Base-by-base conservation (phyloP, 2,113 vertebrate species). In the Marmota flaviventris region DNA sequence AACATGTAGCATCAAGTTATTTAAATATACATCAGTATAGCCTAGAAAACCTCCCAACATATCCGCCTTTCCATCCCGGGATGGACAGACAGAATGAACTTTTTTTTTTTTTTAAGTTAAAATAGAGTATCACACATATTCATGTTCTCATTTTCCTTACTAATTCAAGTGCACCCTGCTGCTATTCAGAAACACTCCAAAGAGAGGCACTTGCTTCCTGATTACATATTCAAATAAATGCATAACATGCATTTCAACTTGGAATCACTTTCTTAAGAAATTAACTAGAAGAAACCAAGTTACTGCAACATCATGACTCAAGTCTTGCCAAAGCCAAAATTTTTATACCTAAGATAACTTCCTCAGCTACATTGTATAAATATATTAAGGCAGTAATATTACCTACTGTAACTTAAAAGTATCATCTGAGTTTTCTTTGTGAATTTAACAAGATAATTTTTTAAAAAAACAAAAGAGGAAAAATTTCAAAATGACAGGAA, bases 151-250 rank as follows among this genome's bases (percentile, higher is more conserved):
- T 97, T 96, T 97, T 97, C 93, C 92, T 97, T 97, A 97, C 96
- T 97, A 97, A 98, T 97, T 98, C 97, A 98, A 98, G 96, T 95
- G 78, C 91, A 48, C 96, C 95, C 97, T 96, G 96, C 87, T 98
- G 98, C 96, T 98, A 97, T 96, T 96, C 97, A 98, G 85, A 97
- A 97, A 91, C 94, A 98, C 95, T 98, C 94, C 87, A 97, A 98
- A 97, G 94, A 97, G 90, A 97, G 87, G 78, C 89, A 96, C 96
- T 98, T 98, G 96, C 96, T 96, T 97, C 95, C 97, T 96, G 96
- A 98, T 98, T 97, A 97, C 92, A 93, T 88, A 98, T 98, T 97
- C 96, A 98, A 98, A 98, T 98, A 97, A 96, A 97, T 98, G 97
- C 95, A 95, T 92, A 97, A 97, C 73, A 98, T 97, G 96, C 92